Percentiles rank a stretch among this genome's conserved stretches.
phyloP scores from a whole-genome alignment of 1,140 invertebrate species.

The Meloidogyne exigua region DNA sequence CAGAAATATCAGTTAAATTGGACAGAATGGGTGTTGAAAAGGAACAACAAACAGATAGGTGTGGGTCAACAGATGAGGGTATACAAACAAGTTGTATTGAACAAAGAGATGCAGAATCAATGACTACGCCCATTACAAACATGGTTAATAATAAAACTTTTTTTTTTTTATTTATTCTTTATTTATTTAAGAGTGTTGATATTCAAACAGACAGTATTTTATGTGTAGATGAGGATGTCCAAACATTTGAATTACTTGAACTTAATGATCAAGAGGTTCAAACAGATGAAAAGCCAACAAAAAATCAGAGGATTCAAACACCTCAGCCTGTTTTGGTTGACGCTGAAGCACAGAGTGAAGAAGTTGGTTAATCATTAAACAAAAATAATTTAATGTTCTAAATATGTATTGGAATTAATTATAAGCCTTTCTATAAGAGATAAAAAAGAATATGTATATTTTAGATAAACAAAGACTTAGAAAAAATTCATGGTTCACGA shows the following conservation, averaged over 20 bases:
- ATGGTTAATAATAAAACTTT: not conserved
- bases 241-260: conserved; percentile 54
- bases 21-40: conserved; percentile 19
- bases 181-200: conserved; percentile 37
- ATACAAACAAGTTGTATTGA: conserved; percentile 32
- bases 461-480: conserved; percentile 20
- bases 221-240: conserved; percentile 50
- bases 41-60: conserved; percentile 23
- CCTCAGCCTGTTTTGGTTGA: conserved; percentile 46
- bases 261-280: conserved; percentile 51
- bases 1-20: conserved; percentile 29
- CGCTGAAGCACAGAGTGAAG: conserved; percentile 47
- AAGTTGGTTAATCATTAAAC: conserved; percentile 17
- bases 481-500: conserved; percentile 24
- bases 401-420: no score
- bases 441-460: not conserved
- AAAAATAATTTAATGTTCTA: no score
- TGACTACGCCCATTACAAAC: conserved; percentile 29
- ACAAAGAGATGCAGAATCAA: conserved; percentile 42
- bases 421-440: no score
- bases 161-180: not conserved
- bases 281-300: conserved; percentile 54
- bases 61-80: conserved; percentile 29
- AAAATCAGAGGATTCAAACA: conserved; percentile 58
- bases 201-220: conserved; percentile 48